Conservation (phyloP, 1,140 invertebrate species). For the Drosophila ironensis region DNA sequence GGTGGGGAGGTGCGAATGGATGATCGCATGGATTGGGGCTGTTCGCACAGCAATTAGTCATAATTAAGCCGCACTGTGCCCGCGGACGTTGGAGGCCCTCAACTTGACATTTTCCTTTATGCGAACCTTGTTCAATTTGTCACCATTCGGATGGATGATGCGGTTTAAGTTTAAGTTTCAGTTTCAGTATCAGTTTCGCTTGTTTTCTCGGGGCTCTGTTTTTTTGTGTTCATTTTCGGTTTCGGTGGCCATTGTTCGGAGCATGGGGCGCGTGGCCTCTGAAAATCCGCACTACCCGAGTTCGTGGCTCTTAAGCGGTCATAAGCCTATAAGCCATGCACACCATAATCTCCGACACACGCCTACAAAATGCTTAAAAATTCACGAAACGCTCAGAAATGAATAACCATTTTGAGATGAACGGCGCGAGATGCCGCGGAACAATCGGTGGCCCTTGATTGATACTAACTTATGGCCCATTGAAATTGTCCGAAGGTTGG, state of each 20-base stretch:
- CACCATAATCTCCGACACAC: conserved; percentile 15
- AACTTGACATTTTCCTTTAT: conserved; percentile 56
- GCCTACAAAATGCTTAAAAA: conserved; percentile 28
- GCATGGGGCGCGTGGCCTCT: conserved; percentile 20
- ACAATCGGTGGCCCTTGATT: conserved; percentile 30
- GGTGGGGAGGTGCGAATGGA: neutral
- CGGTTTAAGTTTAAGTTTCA: too few species aligned
- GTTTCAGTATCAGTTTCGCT: neutral
- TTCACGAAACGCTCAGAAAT: neutral
- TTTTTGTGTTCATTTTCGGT: too few species aligned
- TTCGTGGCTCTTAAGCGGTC: neutral
- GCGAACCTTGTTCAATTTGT: conserved; percentile 16
- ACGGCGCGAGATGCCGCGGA: neutral
- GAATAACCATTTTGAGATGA: conserved; percentile 1
- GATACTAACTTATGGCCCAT: conserved; percentile 41
- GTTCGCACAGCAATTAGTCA: conserved; percentile 59
- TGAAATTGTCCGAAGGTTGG: conserved; percentile 40
- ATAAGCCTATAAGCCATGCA: conserved; percentile 11
- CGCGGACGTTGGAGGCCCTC: conserved; percentile 40
- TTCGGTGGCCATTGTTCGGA: conserved; percentile 7
- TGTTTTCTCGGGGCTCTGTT: too few species aligned
- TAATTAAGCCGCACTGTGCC: conserved; percentile 59
- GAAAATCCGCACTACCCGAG: conserved; percentile 37
- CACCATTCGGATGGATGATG: too few species aligned
- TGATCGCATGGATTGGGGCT: conserved; percentile 25